These are phyloP conservation scores for Steinernema carpocapsae DNA, from an alignment of 2,888 invertebrate genomes.

Conservation along the genomic window DNA sequence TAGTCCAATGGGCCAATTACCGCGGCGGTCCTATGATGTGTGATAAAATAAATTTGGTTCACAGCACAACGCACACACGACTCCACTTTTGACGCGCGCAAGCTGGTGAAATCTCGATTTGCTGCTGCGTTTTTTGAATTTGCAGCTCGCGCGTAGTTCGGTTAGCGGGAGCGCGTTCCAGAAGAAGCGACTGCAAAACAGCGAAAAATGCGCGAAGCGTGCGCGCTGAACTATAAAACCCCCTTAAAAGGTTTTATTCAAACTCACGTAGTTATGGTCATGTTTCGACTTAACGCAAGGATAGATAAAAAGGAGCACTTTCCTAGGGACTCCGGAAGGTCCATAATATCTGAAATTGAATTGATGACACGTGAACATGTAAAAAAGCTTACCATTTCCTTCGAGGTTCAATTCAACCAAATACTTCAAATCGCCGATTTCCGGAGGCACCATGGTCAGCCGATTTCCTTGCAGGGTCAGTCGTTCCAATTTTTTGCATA, in stretches of 20 bases:
- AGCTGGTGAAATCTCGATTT: too few species aligned
- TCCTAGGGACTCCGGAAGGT: background rate
- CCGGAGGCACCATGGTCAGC: constrained; percentile 89
- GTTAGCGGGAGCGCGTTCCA: too few species aligned
- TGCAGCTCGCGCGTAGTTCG: too few species aligned
- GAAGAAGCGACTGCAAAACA: too few species aligned
- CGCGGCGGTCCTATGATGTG: too few species aligned
- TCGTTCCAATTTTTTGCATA: constrained; percentile 83
- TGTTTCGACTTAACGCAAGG: background rate
- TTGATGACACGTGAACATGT: background rate
- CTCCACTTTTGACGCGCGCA: too few species aligned
- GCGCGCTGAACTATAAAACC: too few species aligned
- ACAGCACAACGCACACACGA: too few species aligned
- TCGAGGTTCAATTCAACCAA: constrained; percentile 96
- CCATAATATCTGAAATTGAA: constrained; percentile 10
- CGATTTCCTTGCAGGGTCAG: constrained; percentile 98
- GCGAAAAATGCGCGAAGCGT: too few species aligned
- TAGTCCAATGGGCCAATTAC: too few species aligned
- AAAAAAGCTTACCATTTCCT: constrained; percentile 85
- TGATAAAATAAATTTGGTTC: too few species aligned
- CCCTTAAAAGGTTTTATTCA: background rate
- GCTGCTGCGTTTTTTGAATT: too few species aligned
- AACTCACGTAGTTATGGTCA: constrained; percentile 15
- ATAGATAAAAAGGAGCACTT: background rate
- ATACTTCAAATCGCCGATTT: constrained; percentile 95